These are phyloP conservation scores for Dromas ardeola DNA, from an alignment of 2,113 vertebrate genomes.

Conservation along the genomic window DNA sequence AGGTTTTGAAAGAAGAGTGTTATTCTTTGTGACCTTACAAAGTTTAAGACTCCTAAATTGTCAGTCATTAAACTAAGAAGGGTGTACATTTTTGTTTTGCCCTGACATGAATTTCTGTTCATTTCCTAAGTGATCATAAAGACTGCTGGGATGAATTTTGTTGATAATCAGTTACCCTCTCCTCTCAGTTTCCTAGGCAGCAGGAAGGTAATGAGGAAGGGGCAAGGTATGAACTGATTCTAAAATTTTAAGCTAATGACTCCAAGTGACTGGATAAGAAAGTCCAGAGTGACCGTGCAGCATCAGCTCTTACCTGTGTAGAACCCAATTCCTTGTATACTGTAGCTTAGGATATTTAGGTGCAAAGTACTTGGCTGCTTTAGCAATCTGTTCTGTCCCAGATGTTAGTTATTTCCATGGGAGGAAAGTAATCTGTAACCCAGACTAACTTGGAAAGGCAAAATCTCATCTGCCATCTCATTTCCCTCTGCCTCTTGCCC, in stretches of 20 bases:
- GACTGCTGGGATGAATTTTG: not conserved
- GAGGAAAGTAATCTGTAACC: not conserved
- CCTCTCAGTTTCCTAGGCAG: not conserved
- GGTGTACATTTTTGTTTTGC: not conserved
- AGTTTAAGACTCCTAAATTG: not conserved
- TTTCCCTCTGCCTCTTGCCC: not conserved
- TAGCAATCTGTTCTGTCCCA: not conserved
- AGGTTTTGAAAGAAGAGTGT: not conserved
- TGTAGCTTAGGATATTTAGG: not conserved
- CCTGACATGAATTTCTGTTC: not conserved
- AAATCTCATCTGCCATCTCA: not conserved
- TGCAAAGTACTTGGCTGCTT: not conserved
- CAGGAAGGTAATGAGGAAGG: not conserved
- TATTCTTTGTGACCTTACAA: not conserved
- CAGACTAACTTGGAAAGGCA: not conserved
- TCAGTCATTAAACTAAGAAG: not conserved
- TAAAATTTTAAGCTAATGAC: not conserved
- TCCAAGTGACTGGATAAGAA: not conserved
- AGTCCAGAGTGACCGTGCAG: not conserved
- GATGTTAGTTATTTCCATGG: not conserved
- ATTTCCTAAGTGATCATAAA: not conserved
- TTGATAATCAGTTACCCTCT: not conserved
- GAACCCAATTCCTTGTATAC: accelerated
- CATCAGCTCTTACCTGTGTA: not conserved
- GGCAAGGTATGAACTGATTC: not conserved